phyloP scores from a whole-genome alignment of 2,113 vertebrate species.

The Halichoeres trimaculatus region DNA sequence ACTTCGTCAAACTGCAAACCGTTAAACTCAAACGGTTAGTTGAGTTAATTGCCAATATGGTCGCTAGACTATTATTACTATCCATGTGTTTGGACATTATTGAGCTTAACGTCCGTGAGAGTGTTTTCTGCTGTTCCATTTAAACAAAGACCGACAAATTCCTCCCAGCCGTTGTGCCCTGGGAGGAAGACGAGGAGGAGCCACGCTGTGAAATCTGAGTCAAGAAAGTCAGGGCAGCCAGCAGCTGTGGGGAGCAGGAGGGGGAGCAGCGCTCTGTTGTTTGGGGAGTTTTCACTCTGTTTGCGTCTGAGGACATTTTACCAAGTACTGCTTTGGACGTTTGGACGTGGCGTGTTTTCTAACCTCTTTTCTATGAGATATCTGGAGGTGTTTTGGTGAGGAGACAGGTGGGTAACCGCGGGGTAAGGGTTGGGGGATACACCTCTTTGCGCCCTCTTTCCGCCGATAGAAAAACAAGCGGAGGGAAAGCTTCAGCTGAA shows the following conservation, averaged over 20 bases:
- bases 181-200: slow-evolving; percentile 82
- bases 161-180: slow-evolving; percentile 67
- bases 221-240: slow-evolving; percentile 65
- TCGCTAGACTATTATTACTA: background rate
- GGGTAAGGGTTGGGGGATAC: slow-evolving; percentile 18
- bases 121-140: slow-evolving; percentile 58
- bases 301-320: background rate
- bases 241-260: slow-evolving; percentile 62
- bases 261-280: background rate
- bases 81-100: background rate
- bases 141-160: slow-evolving; percentile 81
- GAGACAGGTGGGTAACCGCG: background rate
- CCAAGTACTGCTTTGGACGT: too few species aligned
- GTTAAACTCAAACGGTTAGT: background rate
- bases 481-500: background rate
- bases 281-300: background rate
- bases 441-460: background rate
- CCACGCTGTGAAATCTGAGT: slow-evolving; percentile 82
- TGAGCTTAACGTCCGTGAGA: background rate
- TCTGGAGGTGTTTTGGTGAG: background rate
- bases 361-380: background rate
- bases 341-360: background rate
- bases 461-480: background rate
- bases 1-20: slow-evolving; percentile 4
- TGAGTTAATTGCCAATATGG: background rate